Percentiles rank a stretch among this genome's conserved stretches.
phyloP scores from a whole-genome alignment of 2,797 vertebrate genomes.

The Scolopax rusticola region DNA sequence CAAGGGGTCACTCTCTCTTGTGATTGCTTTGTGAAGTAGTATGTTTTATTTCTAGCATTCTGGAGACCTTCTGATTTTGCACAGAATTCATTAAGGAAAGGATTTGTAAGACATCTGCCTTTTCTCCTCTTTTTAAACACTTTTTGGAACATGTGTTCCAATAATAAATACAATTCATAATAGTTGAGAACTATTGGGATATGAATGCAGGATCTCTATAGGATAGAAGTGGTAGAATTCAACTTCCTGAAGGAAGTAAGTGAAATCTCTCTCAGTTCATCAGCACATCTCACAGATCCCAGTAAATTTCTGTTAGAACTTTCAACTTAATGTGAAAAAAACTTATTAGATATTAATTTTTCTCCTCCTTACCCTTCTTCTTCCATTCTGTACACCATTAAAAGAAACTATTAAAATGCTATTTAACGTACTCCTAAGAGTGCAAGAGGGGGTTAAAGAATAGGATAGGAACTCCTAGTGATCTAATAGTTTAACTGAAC shows the following conservation, averaged over 20 bases:
- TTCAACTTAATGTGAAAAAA: neutral
- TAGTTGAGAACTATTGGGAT: neutral
- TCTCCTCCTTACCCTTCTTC: neutral
- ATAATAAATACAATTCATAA: neutral
- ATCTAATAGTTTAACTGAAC: neutral
- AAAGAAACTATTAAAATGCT: neutral
- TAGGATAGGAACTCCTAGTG: neutral
- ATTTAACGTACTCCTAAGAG: neutral
- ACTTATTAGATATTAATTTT: neutral
- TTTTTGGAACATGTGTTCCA: neutral
- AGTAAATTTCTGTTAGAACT: neutral
- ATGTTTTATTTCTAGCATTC: neutral
- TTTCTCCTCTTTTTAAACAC: neutral
- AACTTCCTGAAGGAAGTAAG: neutral
- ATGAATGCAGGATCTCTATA: neutral
- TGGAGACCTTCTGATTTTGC: neutral
- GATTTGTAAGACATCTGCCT: neutral
- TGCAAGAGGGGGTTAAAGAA: neutral
- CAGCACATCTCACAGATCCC: neutral
- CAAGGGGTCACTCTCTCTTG: neutral
- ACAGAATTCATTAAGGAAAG: neutral
- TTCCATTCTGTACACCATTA: neutral
- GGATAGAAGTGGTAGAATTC: neutral
- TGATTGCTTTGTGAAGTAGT: slow-evolving; percentile 10
- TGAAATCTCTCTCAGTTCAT: neutral